Evolutionary conservation across 1,140 invertebrate species (phyloP), one percentile per base, ranked within the genome.

Genomic region (Doryteuthis pealeii): DNA sequence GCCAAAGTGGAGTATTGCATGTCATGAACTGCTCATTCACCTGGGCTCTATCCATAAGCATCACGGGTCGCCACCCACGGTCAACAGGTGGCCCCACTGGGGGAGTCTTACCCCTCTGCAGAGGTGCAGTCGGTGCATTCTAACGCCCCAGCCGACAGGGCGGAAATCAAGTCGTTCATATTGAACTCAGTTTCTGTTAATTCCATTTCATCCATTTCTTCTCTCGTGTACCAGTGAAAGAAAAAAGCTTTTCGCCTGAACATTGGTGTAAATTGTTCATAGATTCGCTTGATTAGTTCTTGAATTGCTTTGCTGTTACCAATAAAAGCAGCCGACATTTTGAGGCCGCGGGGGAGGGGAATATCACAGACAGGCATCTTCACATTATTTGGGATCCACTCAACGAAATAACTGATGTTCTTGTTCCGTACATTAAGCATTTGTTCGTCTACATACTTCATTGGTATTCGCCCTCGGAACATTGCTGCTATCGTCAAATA

Each of bases 321-420:
- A 74, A 89, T 81, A 82, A 97, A 96, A 4, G 95, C 96, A 18
- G 94, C 93, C 1, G 94, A 93, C 95, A 97, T 96, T 84, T 96
- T 96, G 10, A 96, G 88, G 58, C 95, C 95, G 83, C 94, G 90
- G 35, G 95, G 95, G n/a, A n/a, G n/a, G 75, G 95, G 94, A 83
- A 96, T 96, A 86, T 97, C 95, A 87, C 95, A 96, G 28, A 96
- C 95, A 66, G 95, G 95, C n/a, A 92, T 94, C 88, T 96, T 96
- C 0, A 94, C 92, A 82, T 96, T 96, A 89, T 96, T 95, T 6
- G 95, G 95, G 83, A 96, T 96, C 95, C 95, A 96, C 89, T 96
- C 94, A 45, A 96, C 95, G 83, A 96, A 96, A 89, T 96, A 96
- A 80, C 92, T 93, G 87, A 82, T 85, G 79, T 87, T 87, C 80